Conservation (phyloP, 1,140 invertebrate species). For the Metopolophium dirhodum region DNA sequence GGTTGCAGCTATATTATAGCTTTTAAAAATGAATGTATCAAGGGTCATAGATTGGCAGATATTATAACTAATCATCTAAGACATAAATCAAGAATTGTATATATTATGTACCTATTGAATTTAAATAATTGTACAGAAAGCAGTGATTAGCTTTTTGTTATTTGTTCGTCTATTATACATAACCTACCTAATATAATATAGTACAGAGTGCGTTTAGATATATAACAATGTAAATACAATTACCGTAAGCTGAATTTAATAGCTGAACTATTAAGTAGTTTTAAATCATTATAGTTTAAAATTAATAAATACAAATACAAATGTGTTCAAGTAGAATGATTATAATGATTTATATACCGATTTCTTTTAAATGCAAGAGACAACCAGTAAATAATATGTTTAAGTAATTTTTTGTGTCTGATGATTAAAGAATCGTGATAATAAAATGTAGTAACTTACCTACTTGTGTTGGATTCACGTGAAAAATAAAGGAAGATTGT, state of each 20-base stretch:
- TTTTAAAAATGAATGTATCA: not conserved
- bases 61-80: not conserved
- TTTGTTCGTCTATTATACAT: not conserved
- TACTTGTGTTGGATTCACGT: no score
- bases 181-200: not conserved
- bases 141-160: not conserved
- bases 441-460: no score
- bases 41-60: not conserved
- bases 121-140: not conserved
- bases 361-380: not conserved
- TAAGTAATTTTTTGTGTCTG: no score
- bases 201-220: not conserved
- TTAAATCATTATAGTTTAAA: not conserved
- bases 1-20: not conserved
- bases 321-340: not conserved
- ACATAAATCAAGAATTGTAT: not conserved
- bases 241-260: not conserved
- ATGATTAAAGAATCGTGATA: no score
- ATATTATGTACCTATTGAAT: not conserved
- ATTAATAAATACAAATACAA: not conserved
- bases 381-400: not conserved
- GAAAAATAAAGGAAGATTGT: no score
- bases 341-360: not conserved
- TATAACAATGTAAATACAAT: not conserved
- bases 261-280: not conserved